A percentile compares a stretch with the other conserved stretches of the same genome.
phyloP scores from a whole-genome alignment of 2,797 vertebrate species.

The Aldrovandia affinis region DNA sequence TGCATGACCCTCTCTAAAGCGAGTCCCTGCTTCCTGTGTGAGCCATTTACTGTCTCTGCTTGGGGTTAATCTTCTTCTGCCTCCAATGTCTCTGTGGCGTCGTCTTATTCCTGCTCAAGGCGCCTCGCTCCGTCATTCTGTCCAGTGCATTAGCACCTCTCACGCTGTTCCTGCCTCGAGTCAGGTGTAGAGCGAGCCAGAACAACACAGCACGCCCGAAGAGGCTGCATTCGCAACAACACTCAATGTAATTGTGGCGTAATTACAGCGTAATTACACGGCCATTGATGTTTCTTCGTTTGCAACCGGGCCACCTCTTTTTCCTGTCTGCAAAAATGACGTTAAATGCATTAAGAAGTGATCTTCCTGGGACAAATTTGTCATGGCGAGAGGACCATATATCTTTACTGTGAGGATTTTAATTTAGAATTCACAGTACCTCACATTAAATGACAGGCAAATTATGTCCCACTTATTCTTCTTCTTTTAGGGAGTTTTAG shows the following conservation, averaged over 20 bases:
- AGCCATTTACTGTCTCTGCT: background rate
- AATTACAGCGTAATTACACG: constrained; percentile 1
- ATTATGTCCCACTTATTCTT: constrained; percentile 4
- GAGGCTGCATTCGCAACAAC: background rate
- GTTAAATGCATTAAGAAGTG: background rate
- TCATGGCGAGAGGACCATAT: background rate
- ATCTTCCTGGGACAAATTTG: background rate
- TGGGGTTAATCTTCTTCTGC: background rate
- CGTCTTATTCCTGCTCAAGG: background rate
- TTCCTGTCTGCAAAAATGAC: background rate
- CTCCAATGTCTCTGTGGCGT: background rate
- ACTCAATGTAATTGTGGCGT: background rate
- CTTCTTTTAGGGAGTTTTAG: background rate
- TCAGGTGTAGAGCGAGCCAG: background rate
- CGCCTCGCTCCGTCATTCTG: background rate
- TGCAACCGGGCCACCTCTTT: background rate
- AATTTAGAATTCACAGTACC: background rate
- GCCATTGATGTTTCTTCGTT: background rate
- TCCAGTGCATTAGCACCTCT: background rate
- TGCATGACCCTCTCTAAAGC: background rate
- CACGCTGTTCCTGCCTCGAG: background rate
- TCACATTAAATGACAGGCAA: background rate
- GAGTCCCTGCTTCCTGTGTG: background rate
- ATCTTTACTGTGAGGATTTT: background rate
- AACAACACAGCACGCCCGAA: background rate